These are phyloP conservation scores for Drosophila kanapiae DNA, from an alignment of 1,140 invertebrate genomes.

Conservation along the genomic window DNA sequence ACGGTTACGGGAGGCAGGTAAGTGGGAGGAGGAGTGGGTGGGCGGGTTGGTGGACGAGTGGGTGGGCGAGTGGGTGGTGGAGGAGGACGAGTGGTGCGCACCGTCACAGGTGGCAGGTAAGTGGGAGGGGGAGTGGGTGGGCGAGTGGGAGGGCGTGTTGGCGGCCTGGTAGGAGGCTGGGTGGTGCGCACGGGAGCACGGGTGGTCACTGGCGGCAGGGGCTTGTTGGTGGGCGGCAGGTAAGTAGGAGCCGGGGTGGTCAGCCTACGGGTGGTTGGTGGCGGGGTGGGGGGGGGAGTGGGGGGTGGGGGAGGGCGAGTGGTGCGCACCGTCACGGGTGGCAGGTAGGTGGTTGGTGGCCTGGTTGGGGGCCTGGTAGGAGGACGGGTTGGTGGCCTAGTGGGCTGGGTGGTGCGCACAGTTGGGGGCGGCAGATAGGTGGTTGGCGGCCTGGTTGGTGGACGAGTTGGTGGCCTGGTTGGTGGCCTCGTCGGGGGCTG, in stretches of 20 bases:
- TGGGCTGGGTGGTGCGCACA: too few species aligned
- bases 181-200: conserved; percentile 48
- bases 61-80: conserved; percentile 44
- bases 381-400: too few species aligned
- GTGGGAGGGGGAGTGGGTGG: conserved; percentile 56
- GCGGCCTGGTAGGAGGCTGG: conserved; percentile 56
- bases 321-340: too few species aligned
- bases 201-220: neutral
- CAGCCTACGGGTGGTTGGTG: conserved; percentile 25
- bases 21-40: conserved; percentile 53
- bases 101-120: conserved; percentile 63
- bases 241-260: neutral
- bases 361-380: conserved; percentile 7
- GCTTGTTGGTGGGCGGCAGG: too few species aligned
- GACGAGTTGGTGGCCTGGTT: neutral
- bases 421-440: too few species aligned
- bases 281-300: conserved; percentile 24
- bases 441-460: conserved; percentile 2
- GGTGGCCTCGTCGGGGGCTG: conserved; percentile 34
- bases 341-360: neutral
- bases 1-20: conserved; percentile 42
- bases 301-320: conserved; percentile 23
- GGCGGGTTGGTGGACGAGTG: conserved; percentile 32
- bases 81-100: conserved; percentile 37
- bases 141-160: conserved; percentile 45